Percentiles rank a stretch among this genome's conserved stretches.
phyloP scores from a whole-genome alignment of 2,113 vertebrate species.

The Calyptommatus sinebrachiatus region DNA sequence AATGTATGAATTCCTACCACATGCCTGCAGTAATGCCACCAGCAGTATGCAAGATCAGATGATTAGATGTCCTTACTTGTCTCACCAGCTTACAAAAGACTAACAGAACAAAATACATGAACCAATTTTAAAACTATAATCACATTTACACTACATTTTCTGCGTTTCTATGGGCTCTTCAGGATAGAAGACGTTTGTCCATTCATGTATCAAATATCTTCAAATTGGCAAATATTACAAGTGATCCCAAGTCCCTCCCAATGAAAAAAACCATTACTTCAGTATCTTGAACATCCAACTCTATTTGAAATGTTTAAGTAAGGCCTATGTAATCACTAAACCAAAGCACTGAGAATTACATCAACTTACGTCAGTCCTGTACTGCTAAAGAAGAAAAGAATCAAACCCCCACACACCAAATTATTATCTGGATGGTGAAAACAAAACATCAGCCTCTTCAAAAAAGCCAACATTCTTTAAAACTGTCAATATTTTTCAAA shows the following conservation, averaged over 20 bases:
- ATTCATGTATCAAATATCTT: neutral
- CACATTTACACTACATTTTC: neutral
- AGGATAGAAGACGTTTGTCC: conserved; percentile 16
- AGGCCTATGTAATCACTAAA: neutral
- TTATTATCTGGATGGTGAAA: rapidly evolving
- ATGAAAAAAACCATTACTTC: neutral
- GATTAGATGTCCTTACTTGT: neutral
- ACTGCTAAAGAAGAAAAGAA: neutral
- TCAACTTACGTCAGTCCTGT: neutral
- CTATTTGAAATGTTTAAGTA: neutral
- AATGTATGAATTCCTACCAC: neutral
- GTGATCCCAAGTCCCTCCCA: neutral
- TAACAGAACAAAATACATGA: neutral
- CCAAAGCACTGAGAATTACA: neutral
- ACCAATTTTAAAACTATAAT: neutral
- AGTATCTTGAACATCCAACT: neutral
- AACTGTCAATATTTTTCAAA: neutral
- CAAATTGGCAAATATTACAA: neutral
- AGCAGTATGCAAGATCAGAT: rapidly evolving
- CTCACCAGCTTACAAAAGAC: neutral
- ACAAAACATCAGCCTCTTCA: rapidly evolving
- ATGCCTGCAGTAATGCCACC: neutral
- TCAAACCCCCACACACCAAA: rapidly evolving
- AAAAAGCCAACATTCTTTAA: rapidly evolving
- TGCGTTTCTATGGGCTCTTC: neutral